Percentiles rank a stretch among this genome's conserved stretches.
Conservation (phyloP, 2,113 vertebrate species). For the Amphilophus citrinellus region DNA sequence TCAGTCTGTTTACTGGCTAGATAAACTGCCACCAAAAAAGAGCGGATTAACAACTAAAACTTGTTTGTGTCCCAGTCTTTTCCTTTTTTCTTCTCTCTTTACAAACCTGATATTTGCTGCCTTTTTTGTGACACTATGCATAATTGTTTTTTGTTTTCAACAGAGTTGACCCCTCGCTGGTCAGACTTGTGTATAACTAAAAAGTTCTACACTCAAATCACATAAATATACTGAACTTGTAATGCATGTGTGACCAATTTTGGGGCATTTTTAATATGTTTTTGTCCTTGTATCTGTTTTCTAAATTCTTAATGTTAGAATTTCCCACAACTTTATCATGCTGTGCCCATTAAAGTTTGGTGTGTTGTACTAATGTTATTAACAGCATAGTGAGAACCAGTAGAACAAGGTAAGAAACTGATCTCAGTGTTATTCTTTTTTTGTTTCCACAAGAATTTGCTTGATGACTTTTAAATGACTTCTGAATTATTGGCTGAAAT, state of each 20-base stretch:
- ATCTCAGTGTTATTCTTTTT: too few relatives aligned
- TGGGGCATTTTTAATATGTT: neutral
- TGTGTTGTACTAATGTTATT: neutral
- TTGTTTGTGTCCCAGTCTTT: slow-evolving; percentile 35
- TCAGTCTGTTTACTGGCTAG: slow-evolving; percentile 80
- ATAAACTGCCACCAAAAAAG: slow-evolving; percentile 61
- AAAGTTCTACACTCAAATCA: slow-evolving; percentile 41
- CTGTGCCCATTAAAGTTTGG: neutral
- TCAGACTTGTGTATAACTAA: slow-evolving; percentile 56
- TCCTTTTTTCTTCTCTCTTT: neutral
- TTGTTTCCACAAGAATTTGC: neutral
- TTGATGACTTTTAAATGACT: too few relatives aligned
- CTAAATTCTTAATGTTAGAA: neutral
- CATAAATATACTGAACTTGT: slow-evolving; percentile 47
- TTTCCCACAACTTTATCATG: neutral
- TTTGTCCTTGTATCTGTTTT: neutral
- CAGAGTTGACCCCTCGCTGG: slow-evolving; percentile 71
- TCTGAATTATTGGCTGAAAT: too few relatives aligned
- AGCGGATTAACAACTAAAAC: slow-evolving; percentile 39
- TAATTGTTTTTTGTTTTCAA: slow-evolving; percentile 1
- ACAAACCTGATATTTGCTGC: neutral
- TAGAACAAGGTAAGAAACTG: neutral
- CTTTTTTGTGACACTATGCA: neutral
- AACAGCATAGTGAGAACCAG: neutral
- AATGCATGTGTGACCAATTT: neutral